Conservation (phyloP, 2,113 vertebrate species). For the Hemichromis elongatus region DNA sequence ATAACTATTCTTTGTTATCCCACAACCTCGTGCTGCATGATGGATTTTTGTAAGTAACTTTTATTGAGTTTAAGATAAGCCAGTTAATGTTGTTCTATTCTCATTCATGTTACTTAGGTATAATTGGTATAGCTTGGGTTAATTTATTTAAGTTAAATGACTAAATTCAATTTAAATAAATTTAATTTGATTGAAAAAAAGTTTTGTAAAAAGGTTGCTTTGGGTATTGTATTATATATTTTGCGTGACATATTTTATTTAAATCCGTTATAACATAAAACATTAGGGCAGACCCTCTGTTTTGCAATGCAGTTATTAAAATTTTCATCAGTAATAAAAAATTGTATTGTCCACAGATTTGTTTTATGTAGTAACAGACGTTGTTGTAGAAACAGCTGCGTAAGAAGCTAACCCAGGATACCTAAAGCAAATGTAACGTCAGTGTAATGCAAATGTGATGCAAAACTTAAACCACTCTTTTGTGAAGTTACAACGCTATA, state of each 20-base stretch:
- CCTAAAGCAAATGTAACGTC: background rate
- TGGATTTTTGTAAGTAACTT: background rate
- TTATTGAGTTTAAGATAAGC: background rate
- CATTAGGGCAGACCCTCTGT: background rate
- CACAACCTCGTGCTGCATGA: background rate
- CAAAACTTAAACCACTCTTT: background rate
- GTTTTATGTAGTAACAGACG: background rate
- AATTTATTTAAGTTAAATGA: background rate
- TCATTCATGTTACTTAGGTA: too few relatives aligned
- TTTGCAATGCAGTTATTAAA: background rate
- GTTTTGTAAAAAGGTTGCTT: background rate
- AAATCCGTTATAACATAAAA: background rate
- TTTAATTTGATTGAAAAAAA: background rate
- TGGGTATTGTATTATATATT: background rate
- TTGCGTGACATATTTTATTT: background rate
- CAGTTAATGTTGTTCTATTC: background rate
- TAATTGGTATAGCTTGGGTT: background rate
- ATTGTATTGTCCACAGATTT: background rate
- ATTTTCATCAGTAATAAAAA: background rate
- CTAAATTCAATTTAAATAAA: background rate
- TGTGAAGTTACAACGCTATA: background rate
- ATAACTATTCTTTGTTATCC: too few relatives aligned
- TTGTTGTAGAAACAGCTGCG: background rate
- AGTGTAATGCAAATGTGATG: background rate
- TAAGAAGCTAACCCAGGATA: background rate